Conservation (phyloP, 37 sponge, comb jelly and placozoan genomes). For the Bolinopsis microptera region DNA sequence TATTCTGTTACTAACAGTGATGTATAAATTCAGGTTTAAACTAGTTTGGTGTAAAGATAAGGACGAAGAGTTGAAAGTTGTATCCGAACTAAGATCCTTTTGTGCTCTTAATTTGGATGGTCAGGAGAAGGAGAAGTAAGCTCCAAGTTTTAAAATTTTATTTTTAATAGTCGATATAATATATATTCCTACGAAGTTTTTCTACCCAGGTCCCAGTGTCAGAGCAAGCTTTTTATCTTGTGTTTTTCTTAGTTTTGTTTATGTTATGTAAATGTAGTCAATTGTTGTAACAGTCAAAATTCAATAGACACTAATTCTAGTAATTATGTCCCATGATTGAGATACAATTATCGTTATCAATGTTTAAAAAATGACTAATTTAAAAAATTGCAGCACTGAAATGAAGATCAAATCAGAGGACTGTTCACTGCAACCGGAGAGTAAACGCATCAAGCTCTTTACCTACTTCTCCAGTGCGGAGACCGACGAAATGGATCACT, state of each 20-base stretch:
- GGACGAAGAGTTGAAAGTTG: conserved; percentile 10
- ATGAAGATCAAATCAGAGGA: neutral
- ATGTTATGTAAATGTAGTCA: too few species aligned
- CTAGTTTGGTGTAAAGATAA: conserved; percentile 60
- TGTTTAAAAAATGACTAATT: too few species aligned
- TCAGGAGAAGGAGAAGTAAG: conserved; percentile 32
- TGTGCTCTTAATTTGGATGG: neutral
- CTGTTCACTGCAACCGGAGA: conserved; percentile 5
- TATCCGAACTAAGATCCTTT: neutral
- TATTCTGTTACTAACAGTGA: too few species aligned
- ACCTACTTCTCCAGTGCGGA: conserved; percentile 38
- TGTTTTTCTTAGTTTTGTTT: too few species aligned
- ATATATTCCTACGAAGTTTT: too few species aligned
- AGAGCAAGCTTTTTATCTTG: too few species aligned
- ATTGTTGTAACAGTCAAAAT: too few species aligned
- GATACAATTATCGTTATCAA: too few species aligned
- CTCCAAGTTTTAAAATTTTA: neutral
- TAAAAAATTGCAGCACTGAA: neutral
- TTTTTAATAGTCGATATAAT: too few species aligned
- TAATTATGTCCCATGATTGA: too few species aligned
- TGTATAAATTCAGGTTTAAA: conserved; percentile 44
- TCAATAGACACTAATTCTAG: too few species aligned
- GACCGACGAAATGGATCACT: neutral
- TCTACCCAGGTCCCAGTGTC: too few species aligned
- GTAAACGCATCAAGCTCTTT: conserved; percentile 52